Base-by-base conservation (phyloP, 1,140 invertebrate species). In the Drosophila ananassae region DNA sequence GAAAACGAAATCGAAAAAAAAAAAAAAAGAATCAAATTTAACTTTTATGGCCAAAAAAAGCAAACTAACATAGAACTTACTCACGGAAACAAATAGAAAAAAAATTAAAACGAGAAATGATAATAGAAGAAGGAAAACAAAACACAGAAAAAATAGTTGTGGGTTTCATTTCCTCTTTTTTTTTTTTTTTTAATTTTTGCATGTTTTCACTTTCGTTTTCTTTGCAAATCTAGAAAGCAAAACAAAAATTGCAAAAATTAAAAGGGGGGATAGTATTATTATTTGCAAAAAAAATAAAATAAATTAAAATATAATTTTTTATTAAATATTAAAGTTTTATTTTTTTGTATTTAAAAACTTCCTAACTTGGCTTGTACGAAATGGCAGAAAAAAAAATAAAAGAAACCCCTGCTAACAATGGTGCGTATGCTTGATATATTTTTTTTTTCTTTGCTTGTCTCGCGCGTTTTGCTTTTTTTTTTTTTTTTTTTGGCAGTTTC, bases 1-100 rank as follows among this genome's bases (percentile, higher is more conserved):
- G 60, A 66, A 72, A 72, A 47, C 51, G 30, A 61, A 68, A 76
- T 46, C 64, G 63, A 75, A 59, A 44, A 21, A 39, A 44, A 50
- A 69, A 41, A 58, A 53, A 46, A 34, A 57, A 12, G 2, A 68
- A 69, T 46, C 67, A 22, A 64, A 58, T 52, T 34, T 44, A 61
- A 51, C 28, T 75, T 57, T 67, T 62, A 59, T 61, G 74, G 25
- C 25, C 51, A 46, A 17, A 17, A 4, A 47, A 28, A 28, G 25
- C 25, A 25, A 25, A 25, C 24, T 25, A 25, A 1, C 17, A 17
- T 17, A 17, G 7, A 6, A 39, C 4, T 55, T 46, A 57, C 52
- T 41, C 58, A 57, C 55, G 55, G 25, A 51, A 58, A 50, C 55
- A 7, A 25, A 17, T 7, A 63, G 25, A 51, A 21, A 63, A 32